Percentiles rank a stretch among this genome's conserved stretches.
These are phyloP conservation scores for Micropterix aruncella DNA, from an alignment of 2,888 invertebrate genomes.

Conservation along the genomic window DNA sequence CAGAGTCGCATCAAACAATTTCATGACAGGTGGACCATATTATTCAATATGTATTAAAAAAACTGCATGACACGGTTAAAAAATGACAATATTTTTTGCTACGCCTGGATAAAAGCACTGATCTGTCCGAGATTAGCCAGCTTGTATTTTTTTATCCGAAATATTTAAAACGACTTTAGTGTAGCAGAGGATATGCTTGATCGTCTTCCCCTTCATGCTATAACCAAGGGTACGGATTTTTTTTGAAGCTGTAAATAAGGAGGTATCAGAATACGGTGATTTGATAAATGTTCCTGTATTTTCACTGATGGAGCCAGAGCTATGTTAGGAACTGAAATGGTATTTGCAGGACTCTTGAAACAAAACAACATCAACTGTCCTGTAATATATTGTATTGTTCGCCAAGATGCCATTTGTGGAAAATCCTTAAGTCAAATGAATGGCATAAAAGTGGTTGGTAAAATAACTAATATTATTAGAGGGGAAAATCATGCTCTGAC, in stretches of 20 bases:
- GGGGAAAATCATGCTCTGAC: background rate
- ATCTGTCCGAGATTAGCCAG: no score
- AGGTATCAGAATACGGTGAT: background rate
- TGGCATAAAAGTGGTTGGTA: background rate
- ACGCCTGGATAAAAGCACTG: background rate
- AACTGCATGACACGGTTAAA: background rate
- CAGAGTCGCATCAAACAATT: constrained; percentile 6
- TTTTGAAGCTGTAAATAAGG: no score
- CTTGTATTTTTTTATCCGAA: no score
- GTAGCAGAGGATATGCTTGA: no score
- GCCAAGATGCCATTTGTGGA: constrained; percentile 4
- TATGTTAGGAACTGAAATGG: constrained; percentile 8
- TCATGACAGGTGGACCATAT: constrained; percentile 3
- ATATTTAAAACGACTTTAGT: no score
- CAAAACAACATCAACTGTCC: constrained; percentile 8
- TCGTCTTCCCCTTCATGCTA: no score
- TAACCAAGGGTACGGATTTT: no score
- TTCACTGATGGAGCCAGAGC: background rate
- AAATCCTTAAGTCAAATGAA: constrained; percentile 2
- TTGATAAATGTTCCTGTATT: background rate
- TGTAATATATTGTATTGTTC: constrained; percentile 8
- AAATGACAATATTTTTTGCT: background rate
- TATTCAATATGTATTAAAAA: background rate
- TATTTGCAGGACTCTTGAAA: constrained; percentile 8
- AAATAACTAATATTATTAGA: background rate